phyloP scores from a whole-genome alignment of 2,888 invertebrate species.

The Trissoscelio sp. region DNA sequence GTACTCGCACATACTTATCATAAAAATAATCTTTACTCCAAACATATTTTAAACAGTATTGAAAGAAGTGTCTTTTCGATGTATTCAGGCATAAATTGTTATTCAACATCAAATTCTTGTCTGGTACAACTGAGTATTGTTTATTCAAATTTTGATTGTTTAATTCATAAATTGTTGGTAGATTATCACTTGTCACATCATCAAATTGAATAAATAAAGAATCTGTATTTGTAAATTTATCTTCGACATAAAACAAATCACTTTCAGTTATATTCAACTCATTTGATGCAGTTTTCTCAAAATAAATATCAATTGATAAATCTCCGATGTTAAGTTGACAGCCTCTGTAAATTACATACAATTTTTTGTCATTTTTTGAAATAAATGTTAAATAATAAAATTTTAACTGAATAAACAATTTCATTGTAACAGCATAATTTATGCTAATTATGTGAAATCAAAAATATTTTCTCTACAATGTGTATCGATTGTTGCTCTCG shows the following conservation, averaged over 20 bases:
- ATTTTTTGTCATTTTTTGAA: background rate
- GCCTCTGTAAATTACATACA: background rate
- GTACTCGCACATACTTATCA: slow-evolving; percentile 8
- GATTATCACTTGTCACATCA: background rate
- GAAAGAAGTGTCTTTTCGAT: slow-evolving; percentile 2
- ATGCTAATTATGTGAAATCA: background rate
- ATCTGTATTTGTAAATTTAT: slow-evolving; percentile 41
- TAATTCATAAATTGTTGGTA: background rate
- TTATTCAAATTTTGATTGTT: background rate
- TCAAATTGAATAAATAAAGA: background rate
- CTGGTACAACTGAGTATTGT: background rate
- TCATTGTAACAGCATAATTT: too few species aligned
- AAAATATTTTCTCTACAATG: background rate
- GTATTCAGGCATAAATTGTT: background rate
- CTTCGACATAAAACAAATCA: slow-evolving; percentile 39
- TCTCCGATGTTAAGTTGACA: background rate
- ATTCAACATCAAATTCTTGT: background rate
- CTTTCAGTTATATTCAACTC: background rate
- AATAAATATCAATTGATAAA: slow-evolving; percentile 4
- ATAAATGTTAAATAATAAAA: background rate
- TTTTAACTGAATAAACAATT: background rate
- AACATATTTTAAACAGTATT: slow-evolving; percentile 14
- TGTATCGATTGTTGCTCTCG: background rate
- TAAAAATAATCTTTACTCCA: slow-evolving; percentile 39
- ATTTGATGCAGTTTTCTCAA: background rate